These are phyloP conservation scores for Tenebrosternarchus preto DNA, from an alignment of 2,113 vertebrate species.

Conservation along the genomic window DNA sequence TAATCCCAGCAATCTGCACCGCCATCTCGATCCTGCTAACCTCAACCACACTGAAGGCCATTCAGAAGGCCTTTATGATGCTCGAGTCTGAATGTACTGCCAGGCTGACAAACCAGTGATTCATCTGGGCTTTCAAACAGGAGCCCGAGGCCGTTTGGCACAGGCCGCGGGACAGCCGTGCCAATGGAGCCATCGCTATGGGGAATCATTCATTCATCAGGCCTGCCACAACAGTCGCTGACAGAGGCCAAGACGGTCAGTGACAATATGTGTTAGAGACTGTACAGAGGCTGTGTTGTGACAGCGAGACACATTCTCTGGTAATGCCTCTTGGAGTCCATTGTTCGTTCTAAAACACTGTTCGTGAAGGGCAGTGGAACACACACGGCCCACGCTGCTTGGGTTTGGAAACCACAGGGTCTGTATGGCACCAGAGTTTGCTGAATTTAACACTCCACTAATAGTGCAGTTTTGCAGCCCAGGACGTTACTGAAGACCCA, in stretches of 20 bases:
- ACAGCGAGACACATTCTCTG: constrained; percentile 33
- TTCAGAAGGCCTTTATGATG: constrained; percentile 33
- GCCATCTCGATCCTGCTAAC: constrained; percentile 8
- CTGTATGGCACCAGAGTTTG: not conserved
- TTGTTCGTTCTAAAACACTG: constrained; percentile 6
- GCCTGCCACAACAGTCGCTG: constrained; percentile 20
- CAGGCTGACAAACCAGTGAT: constrained; percentile 39
- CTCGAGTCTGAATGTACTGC: constrained; percentile 19
- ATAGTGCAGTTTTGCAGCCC: not conserved
- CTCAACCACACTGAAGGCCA: constrained; percentile 31
- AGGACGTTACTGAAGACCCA: not conserved
- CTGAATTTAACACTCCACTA: not conserved
- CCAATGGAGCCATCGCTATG: constrained; percentile 29
- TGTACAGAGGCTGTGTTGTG: not conserved
- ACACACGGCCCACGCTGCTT: not conserved
- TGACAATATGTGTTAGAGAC: not conserved
- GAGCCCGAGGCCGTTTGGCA: constrained; percentile 41
- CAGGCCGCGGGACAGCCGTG: constrained; percentile 9
- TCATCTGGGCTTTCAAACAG: constrained; percentile 45
- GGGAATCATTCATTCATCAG: constrained; percentile 43
- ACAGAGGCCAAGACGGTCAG: not conserved
- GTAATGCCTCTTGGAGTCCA: constrained; percentile 16
- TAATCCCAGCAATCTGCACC: constrained; percentile 41
- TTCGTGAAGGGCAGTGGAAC: constrained; percentile 3
- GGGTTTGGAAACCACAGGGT: not conserved